Evolutionary conservation across 2,888 invertebrate species (phyloP).

Genomic region (Drosophila nr. fundita): DNA sequence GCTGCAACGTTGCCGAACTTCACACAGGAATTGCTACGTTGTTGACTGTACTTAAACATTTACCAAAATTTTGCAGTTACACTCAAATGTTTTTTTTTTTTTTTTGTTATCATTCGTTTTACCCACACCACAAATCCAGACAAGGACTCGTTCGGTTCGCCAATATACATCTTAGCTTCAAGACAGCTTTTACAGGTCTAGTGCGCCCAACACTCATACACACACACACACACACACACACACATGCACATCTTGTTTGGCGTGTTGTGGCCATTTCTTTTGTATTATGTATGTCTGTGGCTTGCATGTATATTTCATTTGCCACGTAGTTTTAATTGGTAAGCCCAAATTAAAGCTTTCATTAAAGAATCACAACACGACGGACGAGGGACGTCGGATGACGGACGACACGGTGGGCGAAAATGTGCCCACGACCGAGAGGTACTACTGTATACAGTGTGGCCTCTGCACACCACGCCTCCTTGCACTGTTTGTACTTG

Average conservation of each 20-base stretch:
- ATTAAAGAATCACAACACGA: conserved; percentile 79
- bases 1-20: conserved; percentile 48
- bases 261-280: conserved; percentile 31
- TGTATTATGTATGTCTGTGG: conserved; percentile 52
- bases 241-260: neutral
- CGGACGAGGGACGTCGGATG: conserved; percentile 36
- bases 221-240: conserved; percentile 4
- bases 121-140: conserved; percentile 10
- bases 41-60: conserved; percentile 41
- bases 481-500: conserved; percentile 60
- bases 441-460: conserved; percentile 8
- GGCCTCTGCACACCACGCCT: neutral
- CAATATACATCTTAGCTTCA: conserved; percentile 47
- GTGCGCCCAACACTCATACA: conserved; percentile 15
- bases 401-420: conserved; percentile 41
- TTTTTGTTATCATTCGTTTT: conserved; percentile 44
- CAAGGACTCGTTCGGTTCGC: conserved; percentile 17
- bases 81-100: conserved; percentile 6
- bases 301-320: conserved; percentile 75
- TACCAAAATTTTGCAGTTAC: conserved; percentile 37
- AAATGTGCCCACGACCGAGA: conserved; percentile 51
- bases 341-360: conserved; percentile 81
- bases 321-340: conserved; percentile 81
- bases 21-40: conserved; percentile 5
- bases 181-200: conserved; percentile 41